Conservation (phyloP, 2,888 invertebrate species). For the Osmoderma eremita region DNA sequence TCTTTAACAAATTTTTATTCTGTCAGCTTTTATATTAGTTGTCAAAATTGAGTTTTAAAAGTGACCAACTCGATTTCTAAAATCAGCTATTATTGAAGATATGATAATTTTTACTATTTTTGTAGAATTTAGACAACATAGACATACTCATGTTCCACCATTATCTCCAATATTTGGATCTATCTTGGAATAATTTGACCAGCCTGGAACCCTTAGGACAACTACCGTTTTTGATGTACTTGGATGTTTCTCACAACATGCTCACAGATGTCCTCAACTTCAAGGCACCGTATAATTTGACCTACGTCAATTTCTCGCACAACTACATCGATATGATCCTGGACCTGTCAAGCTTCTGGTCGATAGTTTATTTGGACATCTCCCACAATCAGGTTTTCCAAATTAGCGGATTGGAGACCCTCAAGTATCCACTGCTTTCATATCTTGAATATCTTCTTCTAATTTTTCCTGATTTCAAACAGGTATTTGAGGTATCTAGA, state of each 20-base stretch:
- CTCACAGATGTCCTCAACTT: slow-evolving; percentile 67
- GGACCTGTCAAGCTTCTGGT: slow-evolving; percentile 71
- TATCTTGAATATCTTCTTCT: slow-evolving; percentile 13
- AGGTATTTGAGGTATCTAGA: slow-evolving; percentile 70
- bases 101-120: too few relatives aligned
- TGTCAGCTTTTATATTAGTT: too few relatives aligned
- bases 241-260: slow-evolving; percentile 69
- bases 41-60: too few relatives aligned
- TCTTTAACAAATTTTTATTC: background rate
- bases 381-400: slow-evolving; percentile 70
- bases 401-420: slow-evolving; percentile 67
- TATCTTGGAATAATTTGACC: slow-evolving; percentile 68
- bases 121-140: slow-evolving; percentile 65
- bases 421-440: slow-evolving; percentile 62
- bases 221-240: slow-evolving; percentile 68
- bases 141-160: slow-evolving; percentile 67
- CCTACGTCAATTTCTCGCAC: slow-evolving; percentile 70
- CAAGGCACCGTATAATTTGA: slow-evolving; percentile 70
- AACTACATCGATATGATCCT: slow-evolving; percentile 68
- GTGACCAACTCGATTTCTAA: slow-evolving; percentile 8
- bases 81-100: too few relatives aligned
- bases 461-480: slow-evolving; percentile 47
- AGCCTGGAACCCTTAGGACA: slow-evolving; percentile 66
- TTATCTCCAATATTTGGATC: slow-evolving; percentile 70
- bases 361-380: slow-evolving; percentile 69